Evolutionary conservation across 1,140 invertebrate genomes (phyloP).

Genomic region (Marisa cornuarietis): DNA sequence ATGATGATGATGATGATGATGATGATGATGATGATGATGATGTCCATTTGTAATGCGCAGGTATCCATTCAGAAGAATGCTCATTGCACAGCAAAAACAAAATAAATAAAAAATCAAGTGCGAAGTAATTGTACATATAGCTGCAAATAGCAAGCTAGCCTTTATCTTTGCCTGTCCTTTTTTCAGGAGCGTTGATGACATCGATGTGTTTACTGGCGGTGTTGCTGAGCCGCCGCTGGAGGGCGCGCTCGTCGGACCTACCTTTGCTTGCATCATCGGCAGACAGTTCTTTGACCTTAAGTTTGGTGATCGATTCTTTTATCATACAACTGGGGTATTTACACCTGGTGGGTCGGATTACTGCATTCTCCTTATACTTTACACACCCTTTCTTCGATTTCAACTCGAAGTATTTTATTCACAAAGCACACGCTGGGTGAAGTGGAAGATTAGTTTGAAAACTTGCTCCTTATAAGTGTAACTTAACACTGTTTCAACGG

Average conservation of each 20-base stretch:
- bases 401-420: no score
- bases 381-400: no score
- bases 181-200: constrained; percentile 23
- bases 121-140: no score
- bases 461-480: no score
- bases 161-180: not conserved
- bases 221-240: constrained; percentile 83
- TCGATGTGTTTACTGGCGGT: constrained; percentile 35
- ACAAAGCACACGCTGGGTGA: no score
- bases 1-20: not conserved
- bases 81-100: no score
- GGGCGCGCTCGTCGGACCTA: constrained; percentile 92
- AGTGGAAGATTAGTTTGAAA: no score
- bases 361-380: no score
- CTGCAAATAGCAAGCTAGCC: no score
- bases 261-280: constrained; percentile 94
- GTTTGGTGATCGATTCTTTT: constrained; percentile 85
- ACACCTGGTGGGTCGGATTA: constrained; percentile 61
- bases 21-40: not conserved
- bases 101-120: no score
- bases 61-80: no score
- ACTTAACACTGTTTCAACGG: no score
- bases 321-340: constrained; percentile 69
- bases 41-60: not conserved
- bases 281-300: constrained; percentile 91